Base-by-base conservation (phyloP, 2,888 invertebrate species). In the Azorinus chamasolen region DNA sequence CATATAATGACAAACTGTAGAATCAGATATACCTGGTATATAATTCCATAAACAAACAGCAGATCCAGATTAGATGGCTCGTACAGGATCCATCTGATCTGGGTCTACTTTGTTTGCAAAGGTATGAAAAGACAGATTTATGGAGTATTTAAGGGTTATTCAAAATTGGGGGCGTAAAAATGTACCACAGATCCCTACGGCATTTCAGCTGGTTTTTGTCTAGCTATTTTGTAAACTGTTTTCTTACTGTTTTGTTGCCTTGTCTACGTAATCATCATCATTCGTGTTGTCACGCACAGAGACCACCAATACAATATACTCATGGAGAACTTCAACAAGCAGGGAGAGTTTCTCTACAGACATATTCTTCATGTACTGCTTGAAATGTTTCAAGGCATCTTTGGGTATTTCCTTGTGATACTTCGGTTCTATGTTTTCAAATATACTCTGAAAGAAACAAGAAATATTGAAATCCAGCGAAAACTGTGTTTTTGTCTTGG, bases 261-360 rank as follows among this genome's bases (percentile, higher is more conserved):
- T 59, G 48, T 75, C 68, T 6, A 32, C 50, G 37, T 51, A 59
- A 43, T 69, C 74, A 16, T 69, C 69, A 20, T 63, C 51, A 25
- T 69, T 64, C 4, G 39, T 25, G 25, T 69, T 79, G 41, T 66
- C 53, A 20, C 41, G 50, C 1, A 69, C 64, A 12, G 79, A 61
- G 20, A 83, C 68, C 18, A 39, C 27, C n/a, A 83, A 66, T 0
- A 79, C 41, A 24, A 83, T 73, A 48, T 51, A 83, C 50, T 83
- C 83, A 72, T 79, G 79, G 24, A 83, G 51, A 16, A 72, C 43
- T 20, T 79, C 70, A 12, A 79, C 57, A 14, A 83, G 58, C 1
- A 43, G 48, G 39, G 59, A 18, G 41, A 79, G 41, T 20, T 66
- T 80, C 12, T 80, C 73, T 5, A 77, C 39, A 24, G 65, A 61